Evolutionary conservation across 2,888 invertebrate species (phyloP), one percentile per base, ranked within the genome.

Genomic region (Papilio demoleus): DNA sequence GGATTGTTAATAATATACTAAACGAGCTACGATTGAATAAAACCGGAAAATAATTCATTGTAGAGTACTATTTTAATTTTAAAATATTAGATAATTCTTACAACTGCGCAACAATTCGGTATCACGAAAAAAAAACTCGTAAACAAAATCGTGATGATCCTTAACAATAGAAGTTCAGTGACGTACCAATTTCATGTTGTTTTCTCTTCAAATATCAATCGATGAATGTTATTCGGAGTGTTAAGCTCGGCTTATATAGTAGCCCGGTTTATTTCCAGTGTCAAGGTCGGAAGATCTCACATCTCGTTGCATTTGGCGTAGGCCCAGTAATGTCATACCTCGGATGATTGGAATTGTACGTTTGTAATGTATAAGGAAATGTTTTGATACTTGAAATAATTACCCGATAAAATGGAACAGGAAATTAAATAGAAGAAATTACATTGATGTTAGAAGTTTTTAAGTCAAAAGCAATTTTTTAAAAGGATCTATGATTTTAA

Each of bases 121-220:
- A 58, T 11, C 14, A 58, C 2, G 36, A 59, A 59, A 8, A 47
- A 27, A 45, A 63, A 63, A 42, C n/a, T 42, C 4, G 12, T 17
- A 12, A 67, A 22, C 6, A 42, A 45, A 60, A 45, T 70, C 68
- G 71, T 71, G 70, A 68, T 36, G 56, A 27, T 24, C 22, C 27
- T 4, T 27, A 31, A 59, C 38, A 58, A 68, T 22, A 45, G 11
- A 27, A 45, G 62, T 56, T 61, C 61, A 42, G 22, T n/a, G 59
- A 88, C 90, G 80, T 85, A 92, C 91, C 91, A 86, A 82, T 88
- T 90, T 84, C 91, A 92, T 92, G 88, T 81, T 90, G 88, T 72
- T 82, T 77, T 75, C 79, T 76, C 76, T 76, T 77, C 81, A 75
- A 80, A 74, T 77, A 80, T 80, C 81, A 79, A 77, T 80, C 75